These are phyloP conservation scores for Enteromius unitaeniatus DNA, from an alignment of 2,797 vertebrate genomes.

Conservation along the genomic window DNA sequence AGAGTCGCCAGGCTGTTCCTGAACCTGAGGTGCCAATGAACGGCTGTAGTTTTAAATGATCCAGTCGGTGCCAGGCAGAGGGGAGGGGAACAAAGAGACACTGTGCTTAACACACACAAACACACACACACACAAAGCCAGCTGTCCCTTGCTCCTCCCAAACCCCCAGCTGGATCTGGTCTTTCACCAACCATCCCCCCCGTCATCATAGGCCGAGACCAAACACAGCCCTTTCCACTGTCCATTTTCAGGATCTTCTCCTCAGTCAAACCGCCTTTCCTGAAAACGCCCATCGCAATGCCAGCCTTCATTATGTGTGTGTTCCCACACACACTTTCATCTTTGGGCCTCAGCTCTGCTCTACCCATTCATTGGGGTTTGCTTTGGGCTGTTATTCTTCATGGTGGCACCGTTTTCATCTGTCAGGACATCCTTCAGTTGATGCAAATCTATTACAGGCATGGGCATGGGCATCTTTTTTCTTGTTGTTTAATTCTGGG, in stretches of 20 bases:
- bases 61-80: constrained; percentile 75
- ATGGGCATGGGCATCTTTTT: constrained; percentile 59
- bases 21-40: constrained; percentile 63
- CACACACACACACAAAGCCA: constrained; percentile 63
- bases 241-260: constrained; percentile 39
- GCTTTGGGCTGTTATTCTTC: constrained; percentile 67
- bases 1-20: constrained; percentile 23
- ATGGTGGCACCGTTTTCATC: constrained; percentile 59
- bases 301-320: constrained; percentile 44
- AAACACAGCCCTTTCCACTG: constrained; percentile 36
- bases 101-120: constrained; percentile 57
- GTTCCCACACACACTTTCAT: constrained; percentile 31
- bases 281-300: constrained; percentile 51
- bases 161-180: constrained; percentile 72
- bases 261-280: constrained; percentile 8
- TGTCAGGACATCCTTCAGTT: constrained; percentile 56
- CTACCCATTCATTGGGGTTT: constrained; percentile 68
- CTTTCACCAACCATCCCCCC: constrained; percentile 61
- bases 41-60: constrained; percentile 73
- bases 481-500: constrained; percentile 73
- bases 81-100: constrained; percentile 78
- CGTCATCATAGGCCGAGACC: constrained; percentile 31
- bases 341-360: constrained; percentile 28
- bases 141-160: constrained; percentile 75
- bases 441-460: constrained; percentile 66